Base-by-base conservation (phyloP, 2,113 vertebrate species). In the Cygnus atratus region DNA sequence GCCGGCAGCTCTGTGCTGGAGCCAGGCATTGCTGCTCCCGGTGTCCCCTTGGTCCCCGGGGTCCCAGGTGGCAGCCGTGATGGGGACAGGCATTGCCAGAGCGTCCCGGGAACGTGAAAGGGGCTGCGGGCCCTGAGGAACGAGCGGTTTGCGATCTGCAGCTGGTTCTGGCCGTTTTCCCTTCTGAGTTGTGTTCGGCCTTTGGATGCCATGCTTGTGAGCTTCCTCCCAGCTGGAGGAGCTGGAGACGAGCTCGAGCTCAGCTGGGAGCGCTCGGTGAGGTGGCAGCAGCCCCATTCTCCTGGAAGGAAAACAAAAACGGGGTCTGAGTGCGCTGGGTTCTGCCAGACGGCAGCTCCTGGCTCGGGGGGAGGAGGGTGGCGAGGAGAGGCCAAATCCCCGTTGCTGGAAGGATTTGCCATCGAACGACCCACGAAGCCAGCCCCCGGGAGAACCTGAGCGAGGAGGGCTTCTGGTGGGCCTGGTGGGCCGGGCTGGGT, bases 201-300 rank as follows among this genome's bases (percentile, higher is more conserved):
- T 55, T 2, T 0, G 12, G 37, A 43, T 0, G 52, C 22, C 1
- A 2, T 4, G 24, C 9, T 10, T 28, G 19, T 44, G 80, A 81
- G 22, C 39, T 5, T 57, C 28, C 33, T 54, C 66, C 52, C 31
- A 1, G 1, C 3, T 2, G 24, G 41, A 70, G 1, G 11, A 57
- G 44, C 66, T 18, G 67, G 87, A 26, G 9, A 5, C 2, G 0
- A 11, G 84, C 72, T 63, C 17, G 0, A 2, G 52, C 71, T 66
- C 9, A 2, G n/a, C 0, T 3, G 83, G 81, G 66, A 6, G 21
- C 1, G 6, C 41, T 37, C 1, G 3, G 26, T 6, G 79, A 15
- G 44, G 74, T 33, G 79, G 19, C 57, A 18, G 46, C 3, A 0
- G 31, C 48, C 43, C 14, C 0, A 10, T 48, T 22, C 46, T 43